Conservation (phyloP, 2,797 vertebrate species). For the Pachyuromys duprasi region DNA sequence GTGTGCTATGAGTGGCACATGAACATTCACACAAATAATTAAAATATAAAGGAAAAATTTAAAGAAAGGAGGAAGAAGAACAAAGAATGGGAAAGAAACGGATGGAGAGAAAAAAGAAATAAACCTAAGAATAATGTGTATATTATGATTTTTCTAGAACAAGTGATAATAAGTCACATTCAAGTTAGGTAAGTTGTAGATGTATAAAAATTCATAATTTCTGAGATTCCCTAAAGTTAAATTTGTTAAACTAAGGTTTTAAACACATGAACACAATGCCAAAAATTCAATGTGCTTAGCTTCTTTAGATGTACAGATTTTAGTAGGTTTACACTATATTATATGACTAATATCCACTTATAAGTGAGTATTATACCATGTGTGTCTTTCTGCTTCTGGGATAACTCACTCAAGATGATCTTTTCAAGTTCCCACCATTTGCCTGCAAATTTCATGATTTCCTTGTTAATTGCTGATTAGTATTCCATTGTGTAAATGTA, state of each 20-base stretch:
- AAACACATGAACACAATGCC: neutral
- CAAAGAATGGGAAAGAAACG: neutral
- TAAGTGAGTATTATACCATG: no score
- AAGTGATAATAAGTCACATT: neutral
- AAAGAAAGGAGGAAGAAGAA: neutral
- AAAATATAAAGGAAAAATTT: neutral
- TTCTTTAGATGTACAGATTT: no score
- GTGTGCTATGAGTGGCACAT: neutral
- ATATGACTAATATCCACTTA: no score
- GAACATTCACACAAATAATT: neutral
- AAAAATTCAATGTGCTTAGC: neutral
- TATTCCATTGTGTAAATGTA: no score
- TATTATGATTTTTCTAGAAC: neutral
- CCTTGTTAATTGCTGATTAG: no score
- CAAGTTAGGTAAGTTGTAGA: neutral
- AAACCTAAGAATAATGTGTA: neutral
- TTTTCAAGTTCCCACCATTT: no score
- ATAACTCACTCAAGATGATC: no score
- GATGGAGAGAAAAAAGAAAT: neutral
- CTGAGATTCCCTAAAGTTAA: conserved; percentile 7
- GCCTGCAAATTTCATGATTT: no score
- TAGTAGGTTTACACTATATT: no score
- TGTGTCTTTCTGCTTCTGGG: no score
- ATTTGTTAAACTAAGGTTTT: neutral
- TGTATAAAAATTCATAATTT: neutral